Conservation (phyloP, 2,113 vertebrate genomes). For the Ammodytes dubius region DNA sequence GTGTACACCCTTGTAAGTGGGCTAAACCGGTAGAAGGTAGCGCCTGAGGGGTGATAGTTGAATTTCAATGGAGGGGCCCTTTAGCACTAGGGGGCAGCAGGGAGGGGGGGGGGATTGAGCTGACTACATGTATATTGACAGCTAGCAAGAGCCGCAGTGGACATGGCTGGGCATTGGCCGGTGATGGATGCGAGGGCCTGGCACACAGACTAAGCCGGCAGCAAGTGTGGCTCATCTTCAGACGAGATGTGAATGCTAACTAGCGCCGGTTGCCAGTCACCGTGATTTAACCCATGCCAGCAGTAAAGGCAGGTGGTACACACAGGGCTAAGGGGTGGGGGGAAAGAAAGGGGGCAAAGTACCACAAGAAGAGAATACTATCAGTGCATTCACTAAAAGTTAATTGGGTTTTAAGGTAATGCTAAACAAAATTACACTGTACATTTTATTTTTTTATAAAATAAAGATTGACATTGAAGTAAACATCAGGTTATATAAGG, state of each 20-base stretch:
- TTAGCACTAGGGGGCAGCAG: neutral
- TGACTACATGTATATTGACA: constrained; percentile 67
- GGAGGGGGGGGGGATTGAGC: constrained; percentile 8
- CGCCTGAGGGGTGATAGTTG: constrained; percentile 48
- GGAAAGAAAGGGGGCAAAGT: neutral
- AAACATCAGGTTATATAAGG: constrained; percentile 14
- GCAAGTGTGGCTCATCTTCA: constrained; percentile 66
- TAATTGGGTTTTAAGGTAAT: constrained; percentile 31
- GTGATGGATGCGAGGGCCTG: constrained; percentile 62
- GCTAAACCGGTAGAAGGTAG: constrained; percentile 48
- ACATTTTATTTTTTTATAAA: neutral
- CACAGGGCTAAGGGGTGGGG: neutral
- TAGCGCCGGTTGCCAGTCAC: constrained; percentile 51
- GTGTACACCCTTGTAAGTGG: constrained; percentile 42
- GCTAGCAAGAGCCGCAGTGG: constrained; percentile 36
- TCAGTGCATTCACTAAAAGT: constrained; percentile 27
- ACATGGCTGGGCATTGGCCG: constrained; percentile 58
- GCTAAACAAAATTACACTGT: neutral
- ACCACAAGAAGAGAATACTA: constrained; percentile 32
- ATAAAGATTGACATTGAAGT: constrained; percentile 16
- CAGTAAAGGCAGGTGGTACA: constrained; percentile 72
- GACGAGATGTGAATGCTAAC: constrained; percentile 68
- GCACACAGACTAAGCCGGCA: constrained; percentile 57
- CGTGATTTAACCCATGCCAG: constrained; percentile 59
- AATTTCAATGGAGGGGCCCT: constrained; percentile 53